phyloP scores from a whole-genome alignment of 2,888 invertebrate genomes.

The Salpingus planirostris region DNA sequence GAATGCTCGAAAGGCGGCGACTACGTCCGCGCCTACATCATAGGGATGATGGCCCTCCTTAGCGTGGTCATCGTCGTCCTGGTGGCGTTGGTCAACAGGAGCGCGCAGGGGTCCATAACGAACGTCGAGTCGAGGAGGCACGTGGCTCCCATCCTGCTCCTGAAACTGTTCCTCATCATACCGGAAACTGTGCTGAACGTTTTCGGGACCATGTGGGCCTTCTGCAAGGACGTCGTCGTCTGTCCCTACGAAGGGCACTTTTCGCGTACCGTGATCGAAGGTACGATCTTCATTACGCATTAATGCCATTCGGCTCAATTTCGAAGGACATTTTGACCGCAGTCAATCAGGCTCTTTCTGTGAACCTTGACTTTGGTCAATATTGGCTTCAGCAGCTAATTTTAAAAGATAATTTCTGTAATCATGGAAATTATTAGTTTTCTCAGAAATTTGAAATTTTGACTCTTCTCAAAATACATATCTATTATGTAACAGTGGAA shows the following conservation, averaged over 20 bases:
- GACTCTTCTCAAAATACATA: no score
- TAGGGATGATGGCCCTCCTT: slow-evolving; percentile 60
- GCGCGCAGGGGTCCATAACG: slow-evolving; percentile 70
- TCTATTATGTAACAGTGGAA: no score
- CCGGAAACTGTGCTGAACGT: slow-evolving; percentile 73
- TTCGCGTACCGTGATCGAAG: slow-evolving; percentile 63
- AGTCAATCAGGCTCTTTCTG: no score
- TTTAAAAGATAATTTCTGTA: no score
- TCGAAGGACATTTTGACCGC: no score
- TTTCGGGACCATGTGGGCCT: slow-evolving; percentile 76
- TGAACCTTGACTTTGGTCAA: no score
- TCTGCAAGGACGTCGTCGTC: slow-evolving; percentile 54
- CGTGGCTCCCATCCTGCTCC: slow-evolving; percentile 62
- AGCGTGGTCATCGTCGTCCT: slow-evolving; percentile 55
- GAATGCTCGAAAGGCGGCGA: slow-evolving; percentile 59
- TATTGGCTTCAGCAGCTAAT: no score
- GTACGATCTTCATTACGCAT: no score
- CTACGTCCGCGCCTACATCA: slow-evolving; percentile 61
- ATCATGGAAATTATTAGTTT: no score
- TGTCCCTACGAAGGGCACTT: slow-evolving; percentile 60
- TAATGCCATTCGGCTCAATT: no score
- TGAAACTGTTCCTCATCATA: slow-evolving; percentile 64
- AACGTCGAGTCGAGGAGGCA: slow-evolving; percentile 60
- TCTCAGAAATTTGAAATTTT: no score
- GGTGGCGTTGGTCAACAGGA: slow-evolving; percentile 58